phyloP scores from a whole-genome alignment of 2,888 invertebrate genomes.

The Drosophila colorata region DNA sequence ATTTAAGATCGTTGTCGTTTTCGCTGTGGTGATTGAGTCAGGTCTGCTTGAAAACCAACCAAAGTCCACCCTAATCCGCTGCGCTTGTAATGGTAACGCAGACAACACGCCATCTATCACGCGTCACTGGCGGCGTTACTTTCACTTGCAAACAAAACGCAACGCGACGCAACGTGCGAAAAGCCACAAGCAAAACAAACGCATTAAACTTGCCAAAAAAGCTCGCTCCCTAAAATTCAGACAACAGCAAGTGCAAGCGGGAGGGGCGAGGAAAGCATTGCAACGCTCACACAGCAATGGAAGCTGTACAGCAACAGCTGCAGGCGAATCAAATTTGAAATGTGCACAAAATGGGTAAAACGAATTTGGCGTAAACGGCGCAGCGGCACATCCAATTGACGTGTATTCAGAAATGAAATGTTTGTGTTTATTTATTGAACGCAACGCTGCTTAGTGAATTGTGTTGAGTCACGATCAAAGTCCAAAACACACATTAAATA shows the following conservation, averaged over 20 bases:
- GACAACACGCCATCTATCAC: slow-evolving; percentile 69
- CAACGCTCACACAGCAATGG: slow-evolving; percentile 3
- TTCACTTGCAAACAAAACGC: slow-evolving; percentile 65
- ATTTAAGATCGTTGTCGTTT: too few relatives aligned
- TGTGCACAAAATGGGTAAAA: slow-evolving; percentile 20
- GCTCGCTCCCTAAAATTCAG: slow-evolving; percentile 14
- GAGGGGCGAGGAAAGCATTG: background rate
- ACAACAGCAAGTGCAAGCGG: slow-evolving; percentile 2
- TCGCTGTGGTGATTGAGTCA: background rate
- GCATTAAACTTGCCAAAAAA: slow-evolving; percentile 47
- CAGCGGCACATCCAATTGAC: slow-evolving; percentile 32
- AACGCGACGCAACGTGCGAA: slow-evolving; percentile 40
- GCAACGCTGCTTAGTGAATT: slow-evolving; percentile 43
- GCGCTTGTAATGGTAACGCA: slow-evolving; percentile 14
- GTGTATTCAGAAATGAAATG: slow-evolving; percentile 39
- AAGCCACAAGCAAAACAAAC: slow-evolving; percentile 52
- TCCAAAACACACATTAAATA: slow-evolving; percentile 56
- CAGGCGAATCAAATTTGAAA: slow-evolving; percentile 23
- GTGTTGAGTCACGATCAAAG: slow-evolving; percentile 77
- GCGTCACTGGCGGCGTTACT: slow-evolving; percentile 59
- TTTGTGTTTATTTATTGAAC: slow-evolving; percentile 50
- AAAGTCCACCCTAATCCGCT: slow-evolving; percentile 14
- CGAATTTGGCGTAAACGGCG: slow-evolving; percentile 28
- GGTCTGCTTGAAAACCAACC: background rate
- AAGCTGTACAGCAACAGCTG: slow-evolving; percentile 14